A percentile compares a stretch with the other conserved stretches of the same genome.
Conservation (phyloP, 2,888 invertebrate genomes). For the Catocala nupta region DNA sequence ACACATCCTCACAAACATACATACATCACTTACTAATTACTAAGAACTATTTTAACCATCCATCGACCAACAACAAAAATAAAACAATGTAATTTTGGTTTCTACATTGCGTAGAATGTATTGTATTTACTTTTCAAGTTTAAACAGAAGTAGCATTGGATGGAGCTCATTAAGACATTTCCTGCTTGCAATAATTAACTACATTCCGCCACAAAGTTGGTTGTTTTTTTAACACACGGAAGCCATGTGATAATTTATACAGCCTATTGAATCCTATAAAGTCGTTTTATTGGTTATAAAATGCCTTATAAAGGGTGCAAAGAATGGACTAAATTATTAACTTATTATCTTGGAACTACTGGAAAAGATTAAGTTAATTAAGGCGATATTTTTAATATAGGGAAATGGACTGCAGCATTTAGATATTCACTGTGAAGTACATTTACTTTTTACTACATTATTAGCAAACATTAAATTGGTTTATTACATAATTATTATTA, state of each 20-base stretch:
- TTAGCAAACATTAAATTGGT: too few species aligned
- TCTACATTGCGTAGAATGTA: constrained; percentile 18
- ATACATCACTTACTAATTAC: constrained; percentile 23
- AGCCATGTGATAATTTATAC: constrained; percentile 37
- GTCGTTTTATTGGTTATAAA: constrained; percentile 37
- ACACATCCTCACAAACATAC: constrained; percentile 26
- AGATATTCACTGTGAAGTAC: background rate
- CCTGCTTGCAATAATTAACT: constrained; percentile 49
- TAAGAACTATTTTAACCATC: constrained; percentile 27
- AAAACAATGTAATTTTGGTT: constrained; percentile 14
- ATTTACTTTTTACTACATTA: background rate
- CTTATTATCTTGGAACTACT: constrained; percentile 9
- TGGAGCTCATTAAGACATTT: constrained; percentile 31
- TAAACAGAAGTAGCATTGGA: constrained; percentile 19
- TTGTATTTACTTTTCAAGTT: background rate
- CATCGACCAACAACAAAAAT: constrained; percentile 15
- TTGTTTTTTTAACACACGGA: constrained; percentile 40
- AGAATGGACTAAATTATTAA: constrained; percentile 12
- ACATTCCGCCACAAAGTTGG: constrained; percentile 34
- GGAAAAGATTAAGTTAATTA: background rate
- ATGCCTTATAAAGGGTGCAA: constrained; percentile 18
- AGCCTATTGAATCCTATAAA: constrained; percentile 26
- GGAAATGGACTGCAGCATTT: background rate
- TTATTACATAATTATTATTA: too few species aligned
- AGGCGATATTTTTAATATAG: background rate